Conservation (phyloP, 2,113 vertebrate genomes). For the Chlorodrepanis virens region DNA sequence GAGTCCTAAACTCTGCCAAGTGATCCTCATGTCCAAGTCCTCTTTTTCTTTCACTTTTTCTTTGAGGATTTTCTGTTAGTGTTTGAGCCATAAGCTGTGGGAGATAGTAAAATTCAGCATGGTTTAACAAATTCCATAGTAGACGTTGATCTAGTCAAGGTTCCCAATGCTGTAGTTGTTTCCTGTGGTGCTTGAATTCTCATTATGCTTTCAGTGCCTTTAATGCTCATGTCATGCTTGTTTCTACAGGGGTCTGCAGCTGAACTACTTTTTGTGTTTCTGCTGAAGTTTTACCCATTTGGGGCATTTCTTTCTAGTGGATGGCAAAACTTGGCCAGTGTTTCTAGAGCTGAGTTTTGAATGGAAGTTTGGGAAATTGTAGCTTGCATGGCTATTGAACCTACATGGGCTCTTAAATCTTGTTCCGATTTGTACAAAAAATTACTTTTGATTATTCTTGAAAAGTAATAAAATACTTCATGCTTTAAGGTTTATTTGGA, state of each 20-base stretch:
- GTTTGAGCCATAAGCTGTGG: not conserved
- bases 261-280: not conserved
- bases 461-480: not conserved
- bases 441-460: not conserved
- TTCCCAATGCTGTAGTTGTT: not conserved
- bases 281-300: not conserved
- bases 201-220: not conserved
- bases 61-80: not conserved
- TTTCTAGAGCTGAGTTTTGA: not conserved
- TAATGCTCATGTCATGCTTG: not conserved
- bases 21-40: not conserved
- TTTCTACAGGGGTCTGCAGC: not conserved
- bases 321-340: not conserved
- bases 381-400: not conserved
- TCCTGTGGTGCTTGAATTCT: not conserved
- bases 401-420: accelerated
- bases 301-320: not conserved
- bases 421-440: not conserved
- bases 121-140: not conserved
- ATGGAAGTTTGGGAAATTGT: not conserved
- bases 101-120: not conserved
- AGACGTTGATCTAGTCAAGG: not conserved
- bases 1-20: not conserved
- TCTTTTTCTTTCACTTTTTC: not conserved
- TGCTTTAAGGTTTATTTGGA: not conserved